Conservation (phyloP, 2,888 invertebrate genomes). For the Stenichneumon culpator region DNA sequence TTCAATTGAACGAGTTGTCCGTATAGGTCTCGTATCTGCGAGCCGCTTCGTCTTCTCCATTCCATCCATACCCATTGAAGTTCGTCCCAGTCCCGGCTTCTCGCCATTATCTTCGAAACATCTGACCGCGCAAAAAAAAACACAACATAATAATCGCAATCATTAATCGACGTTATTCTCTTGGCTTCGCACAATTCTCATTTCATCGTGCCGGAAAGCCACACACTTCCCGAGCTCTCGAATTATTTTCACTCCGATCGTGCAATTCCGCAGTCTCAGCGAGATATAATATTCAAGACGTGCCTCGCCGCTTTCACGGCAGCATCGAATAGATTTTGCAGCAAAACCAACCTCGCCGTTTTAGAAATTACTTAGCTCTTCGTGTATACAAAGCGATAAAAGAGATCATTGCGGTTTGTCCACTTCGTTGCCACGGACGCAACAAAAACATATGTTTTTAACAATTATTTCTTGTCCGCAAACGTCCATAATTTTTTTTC, state of each 20-base stretch:
- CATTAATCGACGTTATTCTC: constrained; percentile 25
- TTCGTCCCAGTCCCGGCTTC: constrained; percentile 94
- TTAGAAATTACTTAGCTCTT: constrained; percentile 33
- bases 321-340: constrained; percentile 40
- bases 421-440: not conserved
- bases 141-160: constrained; percentile 3
- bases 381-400: not conserved
- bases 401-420: constrained; percentile 2
- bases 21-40: constrained; percentile 92
- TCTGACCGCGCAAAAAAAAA: constrained; percentile 80
- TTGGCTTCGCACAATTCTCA: constrained; percentile 7
- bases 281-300: constrained; percentile 41
- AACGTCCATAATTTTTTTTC: not conserved
- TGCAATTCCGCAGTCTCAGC: constrained; percentile 29
- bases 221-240: constrained; percentile 32
- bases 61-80: constrained; percentile 95
- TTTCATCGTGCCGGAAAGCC: constrained; percentile 19
- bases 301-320: constrained; percentile 62
- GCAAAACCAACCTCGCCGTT: constrained; percentile 12
- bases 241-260: constrained; percentile 66
- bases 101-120: constrained; percentile 90
- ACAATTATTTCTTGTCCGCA: not conserved
- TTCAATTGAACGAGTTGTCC: constrained; percentile 93
- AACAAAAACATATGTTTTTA: not conserved
- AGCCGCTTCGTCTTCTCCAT: constrained; percentile 95